Evolutionary conservation across 2,113 vertebrate species (phyloP).

Genomic region (Pseudopipra pipra): DNA sequence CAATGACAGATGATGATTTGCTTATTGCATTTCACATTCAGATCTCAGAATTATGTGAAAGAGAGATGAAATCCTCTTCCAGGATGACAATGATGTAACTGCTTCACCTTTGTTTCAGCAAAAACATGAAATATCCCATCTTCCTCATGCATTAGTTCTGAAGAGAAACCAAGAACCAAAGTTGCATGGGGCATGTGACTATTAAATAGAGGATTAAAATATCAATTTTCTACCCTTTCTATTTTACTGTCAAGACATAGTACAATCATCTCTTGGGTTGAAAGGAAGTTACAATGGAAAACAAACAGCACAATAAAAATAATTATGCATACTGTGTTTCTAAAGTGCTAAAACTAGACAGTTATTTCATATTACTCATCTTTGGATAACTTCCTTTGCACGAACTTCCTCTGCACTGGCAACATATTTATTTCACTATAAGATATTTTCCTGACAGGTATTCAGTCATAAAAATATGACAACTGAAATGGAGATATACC

Average conservation of each 20-base stretch:
- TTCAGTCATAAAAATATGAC: background rate
- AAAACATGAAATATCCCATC: background rate
- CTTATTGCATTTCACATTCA: background rate
- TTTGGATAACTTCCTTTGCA: background rate
- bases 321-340: background rate
- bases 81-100: background rate
- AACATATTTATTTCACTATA: background rate
- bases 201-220: background rate
- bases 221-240: background rate
- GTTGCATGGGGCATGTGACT: background rate
- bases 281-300: background rate
- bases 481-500: background rate
- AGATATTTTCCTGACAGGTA: background rate
- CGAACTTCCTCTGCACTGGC: background rate
- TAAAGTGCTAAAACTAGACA: background rate
- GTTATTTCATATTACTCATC: background rate
- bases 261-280: background rate
- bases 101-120: background rate
- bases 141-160: background rate
- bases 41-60: background rate
- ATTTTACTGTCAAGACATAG: background rate
- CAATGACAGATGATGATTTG: background rate
- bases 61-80: background rate
- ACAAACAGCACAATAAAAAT: background rate
- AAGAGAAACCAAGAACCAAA: background rate